phyloP scores from a whole-genome alignment of 2,113 vertebrate genomes.

The Coturnix japonica region DNA sequence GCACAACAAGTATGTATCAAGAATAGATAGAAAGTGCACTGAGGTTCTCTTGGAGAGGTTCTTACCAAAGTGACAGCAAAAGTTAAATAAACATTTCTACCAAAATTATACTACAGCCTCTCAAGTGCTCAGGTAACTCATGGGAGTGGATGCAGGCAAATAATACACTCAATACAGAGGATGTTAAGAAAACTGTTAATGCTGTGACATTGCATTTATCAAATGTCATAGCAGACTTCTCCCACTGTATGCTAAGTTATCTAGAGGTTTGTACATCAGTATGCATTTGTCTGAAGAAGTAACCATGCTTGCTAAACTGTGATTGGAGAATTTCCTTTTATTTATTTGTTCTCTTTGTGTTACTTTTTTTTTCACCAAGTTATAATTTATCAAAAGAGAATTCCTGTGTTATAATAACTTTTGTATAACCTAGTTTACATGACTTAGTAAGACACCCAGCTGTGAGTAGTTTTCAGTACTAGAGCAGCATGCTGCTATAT shows the following conservation, averaged over 20 bases:
- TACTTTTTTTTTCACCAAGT: neutral
- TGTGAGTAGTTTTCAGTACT: neutral
- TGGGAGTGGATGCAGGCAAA: neutral
- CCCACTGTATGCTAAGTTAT: neutral
- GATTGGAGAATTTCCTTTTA: neutral
- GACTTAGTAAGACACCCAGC: neutral
- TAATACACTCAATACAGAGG: neutral
- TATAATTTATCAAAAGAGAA: neutral
- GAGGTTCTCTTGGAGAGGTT: neutral
- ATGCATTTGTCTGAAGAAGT: neutral
- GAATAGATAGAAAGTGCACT: neutral
- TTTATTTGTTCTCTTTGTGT: neutral
- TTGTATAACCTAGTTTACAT: neutral
- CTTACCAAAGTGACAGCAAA: neutral
- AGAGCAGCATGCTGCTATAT: neutral
- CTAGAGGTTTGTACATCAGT: neutral
- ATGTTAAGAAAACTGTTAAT: neutral
- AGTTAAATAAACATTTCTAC: neutral
- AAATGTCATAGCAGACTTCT: neutral
- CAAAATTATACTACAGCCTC: neutral
- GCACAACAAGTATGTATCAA: neutral
- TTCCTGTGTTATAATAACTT: neutral
- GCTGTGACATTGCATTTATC: neutral
- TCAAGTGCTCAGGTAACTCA: neutral
- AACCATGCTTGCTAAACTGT: neutral